Percentiles rank a stretch among this genome's conserved stretches.
Evolutionary conservation across 1,140 invertebrate genomes (phyloP).

Genomic region (Aphis craccivora): DNA sequence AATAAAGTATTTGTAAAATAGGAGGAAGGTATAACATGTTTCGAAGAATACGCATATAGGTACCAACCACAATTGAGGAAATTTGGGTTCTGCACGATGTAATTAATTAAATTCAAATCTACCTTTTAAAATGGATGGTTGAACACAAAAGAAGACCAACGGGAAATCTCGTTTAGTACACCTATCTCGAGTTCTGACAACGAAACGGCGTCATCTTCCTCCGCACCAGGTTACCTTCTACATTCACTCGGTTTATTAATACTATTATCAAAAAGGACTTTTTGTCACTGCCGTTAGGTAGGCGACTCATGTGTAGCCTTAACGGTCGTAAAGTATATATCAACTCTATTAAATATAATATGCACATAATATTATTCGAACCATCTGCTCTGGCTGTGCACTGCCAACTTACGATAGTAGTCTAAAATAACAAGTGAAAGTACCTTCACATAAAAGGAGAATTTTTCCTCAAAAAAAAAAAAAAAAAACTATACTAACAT

Average conservation of each 20-base stretch:
- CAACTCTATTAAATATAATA: neutral
- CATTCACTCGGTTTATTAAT: neutral
- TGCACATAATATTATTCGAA: neutral
- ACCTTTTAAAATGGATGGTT: neutral
- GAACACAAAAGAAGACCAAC: neutral
- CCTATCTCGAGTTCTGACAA: conserved; percentile 6
- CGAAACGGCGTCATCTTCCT: neutral
- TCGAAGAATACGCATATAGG: neutral
- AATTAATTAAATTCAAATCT: conserved; percentile 15
- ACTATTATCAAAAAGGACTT: neutral
- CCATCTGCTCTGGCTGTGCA: neutral
- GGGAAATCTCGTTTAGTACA: neutral
- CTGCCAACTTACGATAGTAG: neutral
- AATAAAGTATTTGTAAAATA: neutral
- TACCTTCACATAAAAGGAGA: neutral
- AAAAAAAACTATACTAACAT: neutral
- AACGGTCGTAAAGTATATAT: neutral
- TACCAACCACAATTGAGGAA: neutral
- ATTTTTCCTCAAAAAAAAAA: neutral
- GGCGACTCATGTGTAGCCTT: neutral
- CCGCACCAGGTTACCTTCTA: neutral
- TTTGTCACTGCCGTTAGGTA: neutral
- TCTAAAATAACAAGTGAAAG: neutral
- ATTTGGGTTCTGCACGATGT: neutral
- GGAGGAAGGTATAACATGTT: neutral